These are phyloP conservation scores for Catostylus mosaicus DNA, from an alignment of 30 jellyfish, hydroid and myxozoan species.

Conservation along the genomic window DNA sequence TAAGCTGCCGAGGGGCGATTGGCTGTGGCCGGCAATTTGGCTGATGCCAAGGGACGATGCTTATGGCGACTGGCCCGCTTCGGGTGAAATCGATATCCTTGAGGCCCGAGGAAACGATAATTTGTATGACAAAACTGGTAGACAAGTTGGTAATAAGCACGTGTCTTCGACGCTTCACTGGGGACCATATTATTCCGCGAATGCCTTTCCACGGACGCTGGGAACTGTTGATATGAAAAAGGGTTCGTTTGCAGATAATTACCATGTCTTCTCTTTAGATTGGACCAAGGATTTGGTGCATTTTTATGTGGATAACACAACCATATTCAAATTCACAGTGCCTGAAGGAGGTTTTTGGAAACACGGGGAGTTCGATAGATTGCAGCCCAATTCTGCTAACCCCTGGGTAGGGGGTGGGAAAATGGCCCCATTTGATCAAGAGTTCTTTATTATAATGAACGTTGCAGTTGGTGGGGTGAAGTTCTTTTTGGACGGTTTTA, in stretches of 20 bases:
- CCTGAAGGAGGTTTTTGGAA: slow-evolving; percentile 80
- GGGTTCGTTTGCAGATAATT: slow-evolving; percentile 78
- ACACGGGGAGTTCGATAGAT: slow-evolving; percentile 51
- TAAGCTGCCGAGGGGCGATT: slow-evolving; percentile 85
- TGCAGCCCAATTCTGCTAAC: slow-evolving; percentile 32
- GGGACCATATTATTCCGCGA: slow-evolving; percentile 78
- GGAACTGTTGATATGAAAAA: slow-evolving; percentile 42
- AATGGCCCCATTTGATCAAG: slow-evolving; percentile 90
- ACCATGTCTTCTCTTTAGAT: slow-evolving; percentile 55
- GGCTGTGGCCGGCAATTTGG: slow-evolving; percentile 94
- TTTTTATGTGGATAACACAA: slow-evolving; percentile 64
- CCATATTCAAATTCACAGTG: slow-evolving; percentile 69
- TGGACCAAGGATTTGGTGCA: slow-evolving; percentile 67
- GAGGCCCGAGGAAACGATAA: slow-evolving; percentile 82
- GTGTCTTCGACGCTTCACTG: slow-evolving; percentile 75
- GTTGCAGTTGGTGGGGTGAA: slow-evolving; percentile 85
- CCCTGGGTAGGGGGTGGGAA: slow-evolving; percentile 78
- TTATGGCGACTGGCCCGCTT: slow-evolving; percentile 93
- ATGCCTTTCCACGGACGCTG: slow-evolving; percentile 63
- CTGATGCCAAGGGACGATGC: slow-evolving; percentile 75
- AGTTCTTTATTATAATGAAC: slow-evolving; percentile 70
- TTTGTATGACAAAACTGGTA: slow-evolving; percentile 19
- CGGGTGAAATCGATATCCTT: slow-evolving; percentile 83
- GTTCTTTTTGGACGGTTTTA: slow-evolving; percentile 63
- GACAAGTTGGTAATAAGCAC: slow-evolving; percentile 77